Evolutionary conservation across 2,113 vertebrate species (phyloP), one percentile per base, ranked within the genome.

Genomic region (Austrofundulus limnaeus): DNA sequence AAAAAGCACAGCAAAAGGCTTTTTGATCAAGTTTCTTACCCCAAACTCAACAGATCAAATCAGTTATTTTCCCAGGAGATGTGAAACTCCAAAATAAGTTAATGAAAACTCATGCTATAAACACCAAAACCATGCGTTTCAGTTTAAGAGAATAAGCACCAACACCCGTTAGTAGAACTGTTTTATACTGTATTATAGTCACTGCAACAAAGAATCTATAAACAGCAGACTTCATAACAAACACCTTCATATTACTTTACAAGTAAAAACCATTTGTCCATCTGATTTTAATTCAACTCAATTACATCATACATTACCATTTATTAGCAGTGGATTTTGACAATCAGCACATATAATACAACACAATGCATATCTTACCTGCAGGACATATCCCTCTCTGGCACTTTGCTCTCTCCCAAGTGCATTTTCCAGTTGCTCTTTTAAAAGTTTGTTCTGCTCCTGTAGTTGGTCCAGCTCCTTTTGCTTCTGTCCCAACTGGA

Each of bases 341-440:
- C 31, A 11, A 65, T 63, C 45, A 21, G 56, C 48, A 10, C 1
- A 5, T 38, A 28, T 4, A 17, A 15, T 20, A 54, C 43, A 63
- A 53, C 9, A 3, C 31, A 34, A 16, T 62, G 61, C 59, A 37
- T 62, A 39, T 21, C 6, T 43, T 93, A 98, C 96, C 96, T 99
- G 97, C 68, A 97, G 89, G 52, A 99, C 92, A 21, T 99, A 99
- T 82, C 97, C 97, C 78, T 97, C 94, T 71, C 96, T 91, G 69
- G 96, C 96, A 0, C 80, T 96, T 50, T 95, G 95, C 68, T 98
- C 95, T 68, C 95, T 93, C 67, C 94, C 94, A 65, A 95, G 88
- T 0, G 97, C 95, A 61, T 95, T 93, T 67, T 96, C 94, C 72
- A 99, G 90, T 85, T 98, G 94, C 80, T 95, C 95, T 83, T 98